Base-by-base conservation (phyloP, 2,113 vertebrate species). In the Mormyrus lacerda region DNA sequence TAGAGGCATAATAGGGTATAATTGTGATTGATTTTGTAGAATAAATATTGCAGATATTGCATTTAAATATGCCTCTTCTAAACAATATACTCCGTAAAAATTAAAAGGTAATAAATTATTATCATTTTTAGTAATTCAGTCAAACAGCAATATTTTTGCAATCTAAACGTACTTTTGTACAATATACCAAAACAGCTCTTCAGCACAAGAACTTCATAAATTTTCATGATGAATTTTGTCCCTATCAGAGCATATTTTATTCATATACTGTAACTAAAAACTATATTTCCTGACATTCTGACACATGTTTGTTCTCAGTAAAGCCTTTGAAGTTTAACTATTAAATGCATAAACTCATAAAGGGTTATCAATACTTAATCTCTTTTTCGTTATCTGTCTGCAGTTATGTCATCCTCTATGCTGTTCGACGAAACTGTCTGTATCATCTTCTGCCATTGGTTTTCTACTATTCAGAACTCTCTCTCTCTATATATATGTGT, bases 281-380 rank as follows among this genome's bases (percentile, higher is more conserved):
- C n/a, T 39, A 51, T 27, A 35, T 31, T 35, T 51, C 85, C 50
- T n/a, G 48, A 35, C 45, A 51, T 17, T 86, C 85, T 69, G 21
- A 65, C 24, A 44, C 87, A 88, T 8, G 4, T 21, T 47, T 88
- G 31, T 88, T 48, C 44, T 83, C 87, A 47, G 87, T 48, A 39
- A 65, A 88, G 9, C 10, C 58, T 69, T 88, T 73, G 87, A 88
- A 58, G 35, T 73, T 44, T 47, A 86, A 31, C 42, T 69, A 65
- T 45, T 48, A n/a, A 21, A 53, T 48, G 85, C 47, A 69, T 35
- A 10, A 73, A 69, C 9, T 69, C 87, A 88, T 47, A 83, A 45
- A 88, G 58, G 87, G 27, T 48, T 73, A 88, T 88, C 42, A 88
- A 73, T 73, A 88, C 35, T 88, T 88, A 88, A 88, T 88, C 39